Evolutionary conservation across 1,140 invertebrate species (phyloP), one percentile per base, ranked within the genome.

Genomic region (Euwallacea similis): DNA sequence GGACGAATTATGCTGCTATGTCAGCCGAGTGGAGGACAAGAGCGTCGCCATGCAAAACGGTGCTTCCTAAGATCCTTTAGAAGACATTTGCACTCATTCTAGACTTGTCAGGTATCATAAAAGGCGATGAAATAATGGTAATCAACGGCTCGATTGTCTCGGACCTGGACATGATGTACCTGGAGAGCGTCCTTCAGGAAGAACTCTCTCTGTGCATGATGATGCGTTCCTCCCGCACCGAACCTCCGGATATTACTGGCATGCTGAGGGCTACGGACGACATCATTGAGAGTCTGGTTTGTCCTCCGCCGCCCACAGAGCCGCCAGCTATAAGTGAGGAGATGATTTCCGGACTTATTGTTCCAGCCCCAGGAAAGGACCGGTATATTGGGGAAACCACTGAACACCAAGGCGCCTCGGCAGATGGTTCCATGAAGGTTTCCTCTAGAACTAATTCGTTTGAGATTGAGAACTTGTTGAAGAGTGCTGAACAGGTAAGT

Each of bases 131-230:
- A 84, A 97, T 98, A 81, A 95, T 98, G 89, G 95, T 98, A 77
- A 97, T 99, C 82, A 98, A 99, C 85, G 94, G 96, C 73, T 95
- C 96, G 72, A 95, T 98, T 79, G 96, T 98, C 54, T 95, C 93
- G 73, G 96, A 98, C 84, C 86, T 99, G 83, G 96, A 98, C 87
- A 99, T 99, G 96, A 98, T 98, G 93, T 98, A 97, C 86, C 88
- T 98, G 79, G 97, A 98, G 82, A 91, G 91, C 79, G 93, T 98
- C 44, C 86, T 98, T 68, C 95, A 98, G 84, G 96, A 98, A 82
- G 96, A 97, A 80, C 87, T 95, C 44, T 91, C 93, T 41, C 87
- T 98, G n/a, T 96, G 94, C 84, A 94, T 98, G 90, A 98, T 97
- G 91, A 96, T 98, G 89, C 88, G 96, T 73, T 97, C 95, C 15